Base-by-base conservation (phyloP, 2,113 vertebrate species). In the Brachyhypopomus gauderio region DNA sequence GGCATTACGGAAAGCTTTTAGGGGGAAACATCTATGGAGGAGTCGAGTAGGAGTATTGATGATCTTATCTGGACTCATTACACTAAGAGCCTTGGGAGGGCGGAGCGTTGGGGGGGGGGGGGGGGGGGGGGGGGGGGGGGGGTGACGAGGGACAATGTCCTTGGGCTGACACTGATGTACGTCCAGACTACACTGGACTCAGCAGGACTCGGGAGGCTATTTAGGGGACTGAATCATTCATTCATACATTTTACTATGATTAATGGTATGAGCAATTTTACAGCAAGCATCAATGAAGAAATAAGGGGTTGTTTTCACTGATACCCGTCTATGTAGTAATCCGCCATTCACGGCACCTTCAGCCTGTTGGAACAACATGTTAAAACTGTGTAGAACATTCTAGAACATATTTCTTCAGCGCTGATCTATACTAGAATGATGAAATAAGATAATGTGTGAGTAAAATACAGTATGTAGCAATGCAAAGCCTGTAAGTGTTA, bases 1-100 rank as follows among this genome's bases (percentile, higher is more conserved):
- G 78, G 87, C 89, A 92, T 93, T 91, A 89, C 84, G 72, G 88
- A 94, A 94, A 93, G 92, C 92, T 93, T 94, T 94, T 93, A 94
- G 86, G 81, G 14, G n/a, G 48, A 48, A 48, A 67, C 17, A 84
- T 87, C 80, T 85, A 64, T 88, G 86, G 77, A 89, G 88, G 72
- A 89, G 85, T 82, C 85, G 89, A 91, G 82, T 86, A 89, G 87
- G 87, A 89, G 87, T 90, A 92, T 91, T 90, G 90, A 93, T 91
- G 91, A 87, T 89, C 92, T 92, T 92, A 94, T 93, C 92, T 88
- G 3, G 89, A 86, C 89, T 93, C 92, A 93, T 93, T 93, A 93
- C 87, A 84, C 91, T 94, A 94, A 93, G 89, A 93, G 92, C 92
- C 71, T 52, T 8, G 45, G 5, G 41, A 6, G 5, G 41, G 5